Evolutionary conservation across 2,797 vertebrate species (phyloP).

Genomic region (Bufotes viridis): DNA sequence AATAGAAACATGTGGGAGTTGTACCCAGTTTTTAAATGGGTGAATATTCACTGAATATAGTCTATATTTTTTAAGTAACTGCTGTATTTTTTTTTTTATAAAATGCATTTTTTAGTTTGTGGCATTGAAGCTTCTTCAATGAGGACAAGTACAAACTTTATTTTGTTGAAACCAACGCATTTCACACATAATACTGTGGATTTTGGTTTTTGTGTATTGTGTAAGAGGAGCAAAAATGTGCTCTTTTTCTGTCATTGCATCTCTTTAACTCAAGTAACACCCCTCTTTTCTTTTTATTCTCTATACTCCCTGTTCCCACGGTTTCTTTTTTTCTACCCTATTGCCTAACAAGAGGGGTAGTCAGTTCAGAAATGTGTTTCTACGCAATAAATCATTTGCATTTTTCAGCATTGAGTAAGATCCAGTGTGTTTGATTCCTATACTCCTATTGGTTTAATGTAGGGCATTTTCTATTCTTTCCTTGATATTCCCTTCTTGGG

Average conservation of each 20-base stretch:
- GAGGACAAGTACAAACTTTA: neutral
- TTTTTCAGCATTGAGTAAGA: neutral
- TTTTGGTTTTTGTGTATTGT: too few species aligned
- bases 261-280: too few species aligned
- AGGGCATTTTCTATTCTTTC: neutral
- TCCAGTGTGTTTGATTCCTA: neutral
- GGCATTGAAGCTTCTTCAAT: neutral
- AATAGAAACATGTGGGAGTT: neutral
- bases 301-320: too few species aligned
- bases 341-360: too few species aligned
- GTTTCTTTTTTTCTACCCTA: too few species aligned
- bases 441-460: neutral
- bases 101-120: neutral
- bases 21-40: neutral
- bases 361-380: too few species aligned
- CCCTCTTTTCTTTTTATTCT: too few species aligned
- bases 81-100: neutral
- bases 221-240: too few species aligned
- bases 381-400: neutral
- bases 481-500: neutral
- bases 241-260: too few species aligned
- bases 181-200: too few species aligned
- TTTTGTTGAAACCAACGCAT: neutral
- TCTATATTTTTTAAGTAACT: neutral
- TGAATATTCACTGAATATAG: neutral